Conservation (phyloP, 2,113 vertebrate species). For the Paraplagusia blochii region DNA sequence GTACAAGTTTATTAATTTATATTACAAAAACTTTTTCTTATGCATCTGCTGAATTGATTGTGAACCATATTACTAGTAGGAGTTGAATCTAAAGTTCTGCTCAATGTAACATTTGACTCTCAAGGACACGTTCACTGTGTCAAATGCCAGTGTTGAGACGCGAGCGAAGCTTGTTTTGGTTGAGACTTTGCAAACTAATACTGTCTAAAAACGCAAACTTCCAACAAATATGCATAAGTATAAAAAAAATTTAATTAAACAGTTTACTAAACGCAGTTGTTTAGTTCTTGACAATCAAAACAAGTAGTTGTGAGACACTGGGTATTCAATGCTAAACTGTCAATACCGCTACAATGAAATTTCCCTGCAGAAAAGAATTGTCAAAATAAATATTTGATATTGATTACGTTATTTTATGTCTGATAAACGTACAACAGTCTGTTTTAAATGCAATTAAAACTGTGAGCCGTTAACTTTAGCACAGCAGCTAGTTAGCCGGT, state of each 20-base stretch:
- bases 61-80: no score
- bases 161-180: not conserved
- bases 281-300: not conserved
- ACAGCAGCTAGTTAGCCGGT: slow-evolving; percentile 41
- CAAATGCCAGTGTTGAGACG: not conserved
- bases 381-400: no score
- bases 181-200: not conserved
- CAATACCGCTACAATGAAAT: no score
- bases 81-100: not conserved
- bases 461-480: slow-evolving; percentile 28
- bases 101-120: slow-evolving; percentile 16
- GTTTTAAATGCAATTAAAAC: not conserved
- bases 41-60: no score
- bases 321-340: no score
- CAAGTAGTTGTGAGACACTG: not conserved
- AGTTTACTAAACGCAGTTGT: no score
- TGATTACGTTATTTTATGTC: no score
- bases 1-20: no score
- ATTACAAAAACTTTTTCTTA: no score
- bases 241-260: not conserved
- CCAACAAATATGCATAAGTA: rapidly evolving
- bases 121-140: slow-evolving; percentile 36
- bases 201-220: not conserved
- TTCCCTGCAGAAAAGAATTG: no score
- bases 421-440: no score